Evolutionary conservation across 2,113 vertebrate genomes (phyloP).

Genomic region (Peromyscus leucopus): DNA sequence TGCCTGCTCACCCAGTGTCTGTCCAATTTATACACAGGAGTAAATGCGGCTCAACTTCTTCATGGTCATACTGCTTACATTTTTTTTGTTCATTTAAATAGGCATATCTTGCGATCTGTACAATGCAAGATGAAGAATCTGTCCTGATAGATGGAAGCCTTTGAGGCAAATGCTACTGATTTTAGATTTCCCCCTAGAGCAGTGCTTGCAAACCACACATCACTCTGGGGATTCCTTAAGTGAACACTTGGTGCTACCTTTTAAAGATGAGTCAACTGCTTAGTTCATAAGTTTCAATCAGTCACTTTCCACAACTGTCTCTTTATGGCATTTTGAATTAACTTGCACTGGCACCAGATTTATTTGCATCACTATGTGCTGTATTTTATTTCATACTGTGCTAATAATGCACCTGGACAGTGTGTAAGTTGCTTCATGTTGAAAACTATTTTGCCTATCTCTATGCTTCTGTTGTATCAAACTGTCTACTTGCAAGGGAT

Average conservation of each 20-base stretch:
- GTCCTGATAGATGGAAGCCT: background rate
- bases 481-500: background rate
- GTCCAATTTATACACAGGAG: background rate
- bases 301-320: background rate
- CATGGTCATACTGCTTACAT: background rate
- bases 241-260: background rate
- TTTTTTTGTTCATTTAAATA: background rate
- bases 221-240: no score
- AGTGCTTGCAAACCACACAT: background rate
- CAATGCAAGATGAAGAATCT: conserved; percentile 25
- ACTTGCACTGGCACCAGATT: background rate
- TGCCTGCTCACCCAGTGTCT: background rate
- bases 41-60: background rate
- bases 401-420: background rate
- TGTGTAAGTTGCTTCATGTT: background rate
- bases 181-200: background rate
- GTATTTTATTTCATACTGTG: background rate
- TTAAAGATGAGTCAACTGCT: background rate
- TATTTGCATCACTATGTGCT: background rate
- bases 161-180: background rate
- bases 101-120: background rate
- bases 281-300: background rate
- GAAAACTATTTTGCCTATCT: background rate
- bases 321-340: background rate
- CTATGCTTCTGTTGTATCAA: background rate